Evolutionary conservation across 2,113 vertebrate species (phyloP).

Genomic region (Scomber colias): DNA sequence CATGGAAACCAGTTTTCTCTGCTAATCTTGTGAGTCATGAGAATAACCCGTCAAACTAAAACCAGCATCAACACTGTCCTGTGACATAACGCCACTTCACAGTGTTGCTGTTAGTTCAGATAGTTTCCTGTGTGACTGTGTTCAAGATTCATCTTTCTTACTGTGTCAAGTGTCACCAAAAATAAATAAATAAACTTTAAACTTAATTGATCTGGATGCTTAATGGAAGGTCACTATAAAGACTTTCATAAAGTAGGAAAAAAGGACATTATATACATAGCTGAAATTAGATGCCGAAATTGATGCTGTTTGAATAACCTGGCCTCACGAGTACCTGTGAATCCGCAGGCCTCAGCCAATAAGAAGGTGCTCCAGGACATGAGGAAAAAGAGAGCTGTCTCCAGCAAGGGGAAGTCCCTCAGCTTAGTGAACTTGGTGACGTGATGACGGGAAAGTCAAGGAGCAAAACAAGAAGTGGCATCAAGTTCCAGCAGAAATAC

Average conservation of each 20-base stretch:
- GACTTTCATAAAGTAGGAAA: too few relatives aligned
- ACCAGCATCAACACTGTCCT: too few relatives aligned
- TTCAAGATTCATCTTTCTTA: neutral
- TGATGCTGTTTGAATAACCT: neutral
- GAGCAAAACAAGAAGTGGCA: constrained; percentile 17
- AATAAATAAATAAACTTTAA: neutral
- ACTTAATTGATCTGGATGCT: neutral
- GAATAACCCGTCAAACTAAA: neutral
- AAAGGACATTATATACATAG: too few relatives aligned
- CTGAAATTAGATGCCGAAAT: too few relatives aligned
- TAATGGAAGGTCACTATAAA: neutral
- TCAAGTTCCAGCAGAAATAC: neutral
- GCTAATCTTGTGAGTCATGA: neutral
- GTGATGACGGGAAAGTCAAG: constrained; percentile 82
- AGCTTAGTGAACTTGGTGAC: constrained; percentile 98
- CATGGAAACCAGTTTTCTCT: too few relatives aligned
- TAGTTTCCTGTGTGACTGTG: neutral
- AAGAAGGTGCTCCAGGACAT: constrained; percentile 99
- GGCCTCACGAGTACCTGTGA: constrained; percentile 88
- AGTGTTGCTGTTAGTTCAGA: neutral
- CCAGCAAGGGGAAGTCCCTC: constrained; percentile 93
- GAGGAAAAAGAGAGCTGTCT: constrained; percentile 96
- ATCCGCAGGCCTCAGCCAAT: constrained; percentile 95
- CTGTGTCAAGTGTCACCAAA: neutral
- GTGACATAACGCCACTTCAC: neutral